These are phyloP conservation scores for Mycetomoellerius zeteki DNA, from an alignment of 1,140 invertebrate species.

Conservation along the genomic window DNA sequence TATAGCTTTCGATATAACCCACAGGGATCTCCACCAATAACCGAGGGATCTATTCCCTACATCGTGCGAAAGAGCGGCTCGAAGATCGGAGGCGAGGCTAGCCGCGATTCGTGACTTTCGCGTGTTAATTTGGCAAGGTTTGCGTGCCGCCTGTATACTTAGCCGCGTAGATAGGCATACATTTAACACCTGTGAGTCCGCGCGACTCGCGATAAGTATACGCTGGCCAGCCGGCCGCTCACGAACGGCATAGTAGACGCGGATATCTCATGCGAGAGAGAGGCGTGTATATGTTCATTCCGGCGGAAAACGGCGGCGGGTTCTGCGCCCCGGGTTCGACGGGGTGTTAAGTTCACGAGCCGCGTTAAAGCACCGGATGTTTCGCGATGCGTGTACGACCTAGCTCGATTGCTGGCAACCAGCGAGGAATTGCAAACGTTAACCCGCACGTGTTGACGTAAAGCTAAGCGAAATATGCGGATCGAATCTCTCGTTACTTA, in stretches of 20 bases:
- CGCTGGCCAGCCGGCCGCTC: slow-evolving; percentile 21
- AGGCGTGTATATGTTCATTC: slow-evolving; percentile 40
- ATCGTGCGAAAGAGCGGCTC: slow-evolving; percentile 31
- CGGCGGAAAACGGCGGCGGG: slow-evolving; percentile 30
- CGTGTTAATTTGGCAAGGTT: slow-evolving; percentile 64
- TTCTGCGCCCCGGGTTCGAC: slow-evolving; percentile 21
- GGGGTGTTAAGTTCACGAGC: slow-evolving; percentile 57
- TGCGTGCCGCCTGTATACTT: slow-evolving; percentile 61
- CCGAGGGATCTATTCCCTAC: background rate
- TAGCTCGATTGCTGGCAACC: background rate
- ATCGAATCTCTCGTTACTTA: slow-evolving; percentile 2
- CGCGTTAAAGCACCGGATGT: slow-evolving; percentile 54
- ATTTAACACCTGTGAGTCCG: slow-evolving; percentile 66
- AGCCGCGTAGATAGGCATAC: slow-evolving; percentile 63
- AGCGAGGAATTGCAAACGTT: slow-evolving; percentile 20
- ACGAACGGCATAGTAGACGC: slow-evolving; percentile 21
- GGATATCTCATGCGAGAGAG: slow-evolving; percentile 19
- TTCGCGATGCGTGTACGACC: slow-evolving; percentile 40
- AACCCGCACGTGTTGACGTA: slow-evolving; percentile 41
- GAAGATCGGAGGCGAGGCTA: slow-evolving; percentile 45
- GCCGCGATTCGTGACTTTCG: slow-evolving; percentile 62
- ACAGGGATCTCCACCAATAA: background rate
- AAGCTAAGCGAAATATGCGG: slow-evolving; percentile 15
- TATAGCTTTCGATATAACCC: slow-evolving; percentile 15
- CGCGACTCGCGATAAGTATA: slow-evolving; percentile 65